Conservation (phyloP, 2,888 invertebrate genomes). For the Drosophila neotestacea region DNA sequence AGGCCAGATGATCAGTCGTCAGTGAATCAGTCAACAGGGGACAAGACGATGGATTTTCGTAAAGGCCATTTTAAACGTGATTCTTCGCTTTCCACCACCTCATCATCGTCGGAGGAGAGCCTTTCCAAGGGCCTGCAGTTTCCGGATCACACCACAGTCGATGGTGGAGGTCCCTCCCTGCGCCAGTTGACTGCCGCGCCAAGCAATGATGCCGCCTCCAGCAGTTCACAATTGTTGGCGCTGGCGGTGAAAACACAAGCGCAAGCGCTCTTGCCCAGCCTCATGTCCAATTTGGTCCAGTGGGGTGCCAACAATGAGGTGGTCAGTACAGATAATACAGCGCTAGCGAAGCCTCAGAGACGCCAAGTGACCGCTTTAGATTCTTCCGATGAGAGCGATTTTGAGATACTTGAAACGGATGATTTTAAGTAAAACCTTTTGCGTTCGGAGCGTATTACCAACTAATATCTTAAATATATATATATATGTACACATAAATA, state of each 20-base stretch:
- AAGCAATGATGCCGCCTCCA: constrained; percentile 11
- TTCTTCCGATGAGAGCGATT: constrained; percentile 85
- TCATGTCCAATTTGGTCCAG: constrained; percentile 79
- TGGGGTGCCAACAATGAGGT: constrained; percentile 57
- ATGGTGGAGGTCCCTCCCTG: constrained; percentile 51
- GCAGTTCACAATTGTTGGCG: constrained; percentile 41
- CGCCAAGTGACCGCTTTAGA: constrained; percentile 74
- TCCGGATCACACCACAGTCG: constrained; percentile 79
- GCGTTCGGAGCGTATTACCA: constrained; percentile 57
- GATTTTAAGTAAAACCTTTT: constrained; percentile 78
- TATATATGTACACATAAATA: constrained; percentile 16
- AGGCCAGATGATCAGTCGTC: background rate
- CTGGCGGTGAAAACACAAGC: constrained; percentile 65
- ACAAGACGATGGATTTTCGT: constrained; percentile 78
- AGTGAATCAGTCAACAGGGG: constrained; percentile 6
- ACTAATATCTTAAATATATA: constrained; percentile 59
- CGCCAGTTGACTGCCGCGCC: constrained; percentile 50
- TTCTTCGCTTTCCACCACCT: constrained; percentile 82
- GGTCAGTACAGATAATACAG: constrained; percentile 20
- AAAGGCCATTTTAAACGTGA: constrained; percentile 84
- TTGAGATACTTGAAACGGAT: constrained; percentile 84
- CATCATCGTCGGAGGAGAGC: constrained; percentile 84
- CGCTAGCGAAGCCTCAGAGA: constrained; percentile 36
- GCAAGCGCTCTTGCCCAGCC: constrained; percentile 75
- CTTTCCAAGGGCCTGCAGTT: constrained; percentile 84